Conservation (phyloP, 2,113 vertebrate species). For the Siphamia tubifer region DNA sequence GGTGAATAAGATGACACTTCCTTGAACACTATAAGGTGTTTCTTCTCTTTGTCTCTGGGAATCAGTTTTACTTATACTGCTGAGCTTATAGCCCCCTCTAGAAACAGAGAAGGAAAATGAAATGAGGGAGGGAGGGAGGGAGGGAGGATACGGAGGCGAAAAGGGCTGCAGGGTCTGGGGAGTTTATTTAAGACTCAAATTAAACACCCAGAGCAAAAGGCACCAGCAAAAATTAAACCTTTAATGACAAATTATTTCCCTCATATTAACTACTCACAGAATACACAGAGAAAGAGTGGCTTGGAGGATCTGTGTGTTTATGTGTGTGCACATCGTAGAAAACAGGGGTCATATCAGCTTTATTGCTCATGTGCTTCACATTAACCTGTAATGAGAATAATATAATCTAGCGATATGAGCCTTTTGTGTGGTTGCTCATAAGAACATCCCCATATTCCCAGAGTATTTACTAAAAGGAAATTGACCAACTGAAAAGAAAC, state of each 20-base stretch:
- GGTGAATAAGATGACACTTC: slow-evolving; percentile 70
- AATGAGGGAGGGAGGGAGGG: slow-evolving; percentile 71
- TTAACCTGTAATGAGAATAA: background rate
- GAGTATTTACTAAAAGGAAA: background rate
- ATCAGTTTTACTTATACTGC: slow-evolving; percentile 70
- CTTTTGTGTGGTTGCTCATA: background rate
- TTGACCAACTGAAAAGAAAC: background rate
- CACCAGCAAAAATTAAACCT: slow-evolving; percentile 85
- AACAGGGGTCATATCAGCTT: background rate
- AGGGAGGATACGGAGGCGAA: slow-evolving; percentile 69
- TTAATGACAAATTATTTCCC: slow-evolving; percentile 87
- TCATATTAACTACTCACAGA: slow-evolving; percentile 84
- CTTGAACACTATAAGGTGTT: slow-evolving; percentile 63
- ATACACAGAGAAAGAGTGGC: background rate
- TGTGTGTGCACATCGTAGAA: background rate
- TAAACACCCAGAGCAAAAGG: slow-evolving; percentile 86
- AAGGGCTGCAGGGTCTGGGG: slow-evolving; percentile 82
- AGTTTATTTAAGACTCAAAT: slow-evolving; percentile 93
- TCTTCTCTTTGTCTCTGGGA: slow-evolving; percentile 84
- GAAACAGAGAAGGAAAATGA: slow-evolving; percentile 52
- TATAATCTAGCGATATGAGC: background rate
- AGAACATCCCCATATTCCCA: background rate
- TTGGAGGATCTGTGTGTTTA: background rate
- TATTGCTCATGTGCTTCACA: background rate
- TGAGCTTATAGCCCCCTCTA: slow-evolving; percentile 77